Evolutionary conservation across 2,113 vertebrate species (phyloP).

Genomic region (Osmerus eperlanus): DNA sequence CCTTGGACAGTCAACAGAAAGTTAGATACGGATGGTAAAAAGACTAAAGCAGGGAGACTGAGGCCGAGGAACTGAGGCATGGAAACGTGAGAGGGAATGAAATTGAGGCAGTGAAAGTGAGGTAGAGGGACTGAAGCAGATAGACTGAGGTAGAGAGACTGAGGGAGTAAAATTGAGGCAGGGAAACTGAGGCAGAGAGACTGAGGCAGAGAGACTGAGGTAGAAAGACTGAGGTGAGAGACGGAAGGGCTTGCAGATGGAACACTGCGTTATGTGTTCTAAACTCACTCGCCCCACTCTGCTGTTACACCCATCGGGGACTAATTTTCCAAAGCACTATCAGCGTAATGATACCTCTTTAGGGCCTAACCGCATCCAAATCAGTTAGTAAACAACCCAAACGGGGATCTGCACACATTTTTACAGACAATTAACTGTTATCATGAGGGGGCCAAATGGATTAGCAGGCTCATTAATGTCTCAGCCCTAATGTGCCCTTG

Average conservation of each 20-base stretch:
- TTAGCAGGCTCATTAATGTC: conserved; percentile 76
- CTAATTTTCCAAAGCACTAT: conserved; percentile 72
- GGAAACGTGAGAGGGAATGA: too few species aligned
- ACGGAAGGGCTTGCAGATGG: neutral
- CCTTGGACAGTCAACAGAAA: too few species aligned
- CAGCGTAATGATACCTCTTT: conserved; percentile 74
- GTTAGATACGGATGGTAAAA: too few species aligned
- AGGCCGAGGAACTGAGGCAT: too few species aligned
- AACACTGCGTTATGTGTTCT: conserved; percentile 40
- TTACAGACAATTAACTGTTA: conserved; percentile 79
- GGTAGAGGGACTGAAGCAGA: too few species aligned
- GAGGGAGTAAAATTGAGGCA: too few species aligned
- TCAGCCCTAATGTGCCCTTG: conserved; percentile 71
- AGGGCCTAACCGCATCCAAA: conserved; percentile 76
- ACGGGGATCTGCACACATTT: conserved; percentile 75
- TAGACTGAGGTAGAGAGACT: too few species aligned
- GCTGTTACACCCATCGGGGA: conserved; percentile 63
- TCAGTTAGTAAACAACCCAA: conserved; percentile 76
- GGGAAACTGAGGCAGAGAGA: too few species aligned
- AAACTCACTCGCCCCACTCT: conserved; percentile 57
- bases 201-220: too few species aligned
- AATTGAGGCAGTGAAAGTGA: too few species aligned
- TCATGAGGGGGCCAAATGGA: conserved; percentile 71
- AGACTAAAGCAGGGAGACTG: too few species aligned
- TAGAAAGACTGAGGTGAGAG: too few species aligned